Base-by-base conservation (phyloP, 92 coral and sea anemone genomes). In the Heliopora coerulea region DNA sequence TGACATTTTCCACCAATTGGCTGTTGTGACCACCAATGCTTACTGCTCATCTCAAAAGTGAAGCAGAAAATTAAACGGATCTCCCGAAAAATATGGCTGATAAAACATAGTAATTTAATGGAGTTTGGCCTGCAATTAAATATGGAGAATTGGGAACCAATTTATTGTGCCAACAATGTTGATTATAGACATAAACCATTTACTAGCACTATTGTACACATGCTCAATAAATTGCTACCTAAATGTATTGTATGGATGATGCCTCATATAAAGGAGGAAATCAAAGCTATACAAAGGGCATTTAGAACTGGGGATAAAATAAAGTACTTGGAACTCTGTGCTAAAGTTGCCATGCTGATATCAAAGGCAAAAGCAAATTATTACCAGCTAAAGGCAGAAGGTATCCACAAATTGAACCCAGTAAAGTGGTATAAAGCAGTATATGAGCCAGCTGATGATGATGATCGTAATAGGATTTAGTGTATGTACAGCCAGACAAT, bases 1-100 rank as follows among this genome's bases (percentile, higher is more conserved):
- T 68, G 52, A 41, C 75, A 28, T 30, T 68, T 62, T 8, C 85
- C 85, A 62, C 79, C 65, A 48, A 67, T 72, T 60, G 74, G 84
- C 46, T 80, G 84, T 8, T 80, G 79, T 27, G 80, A 81, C 78
- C 75, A 81, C 64, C 80, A 81, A 64, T 73, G 85, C 60, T 39
- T 73, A 10, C 37, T 73, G 24, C 68, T 73, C 58, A 15, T 72
- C 59, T 69, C 80, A 33, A 46, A 73, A 56, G 15, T 59, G 74
- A 77, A 50, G 21, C 74, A 31, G 58, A 77, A 72, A 23, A 63
- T 39, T 59, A 73, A 73, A 56, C 42, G 58, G 42, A 61, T 54
- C 23, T 72, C 65, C 59, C 76, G 65, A 44, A 33, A 60, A 59
- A 80, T 81, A 14, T 42, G 85, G 33, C 46, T 30, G 75, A 54